phyloP scores from a whole-genome alignment of 2,113 vertebrate genomes.

The Mola mola region DNA sequence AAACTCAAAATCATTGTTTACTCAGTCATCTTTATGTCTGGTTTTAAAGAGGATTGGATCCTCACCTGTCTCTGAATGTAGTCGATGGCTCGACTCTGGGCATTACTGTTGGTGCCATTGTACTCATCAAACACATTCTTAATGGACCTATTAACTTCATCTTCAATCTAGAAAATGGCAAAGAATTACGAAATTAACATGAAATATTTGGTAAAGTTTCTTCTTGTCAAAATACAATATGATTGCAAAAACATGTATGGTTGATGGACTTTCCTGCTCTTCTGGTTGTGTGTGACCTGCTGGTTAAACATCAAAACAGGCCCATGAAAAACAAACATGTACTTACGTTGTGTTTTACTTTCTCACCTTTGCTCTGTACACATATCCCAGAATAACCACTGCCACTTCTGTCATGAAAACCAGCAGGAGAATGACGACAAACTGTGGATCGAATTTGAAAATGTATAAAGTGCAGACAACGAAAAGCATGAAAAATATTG shows the following conservation, averaged over 20 bases:
- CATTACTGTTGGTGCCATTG: constrained; percentile 92
- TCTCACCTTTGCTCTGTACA: constrained; percentile 96
- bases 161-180: constrained; percentile 86
- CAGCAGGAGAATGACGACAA: constrained; percentile 93
- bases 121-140: constrained; percentile 92
- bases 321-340: constrained; percentile 1
- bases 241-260: not conserved
- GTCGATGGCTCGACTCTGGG: constrained; percentile 95
- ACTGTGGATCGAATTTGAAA: constrained; percentile 81
- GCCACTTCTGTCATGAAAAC: constrained; percentile 95
- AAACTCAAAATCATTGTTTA: not conserved
- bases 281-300: not conserved
- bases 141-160: constrained; percentile 92
- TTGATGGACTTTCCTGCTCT: not conserved
- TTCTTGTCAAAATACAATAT: too few relatives aligned
- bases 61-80: constrained; percentile 96
- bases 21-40: too few relatives aligned
- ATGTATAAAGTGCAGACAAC: constrained; percentile 5
- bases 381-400: constrained; percentile 93
- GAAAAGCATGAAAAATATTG: not conserved
- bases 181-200: not conserved
- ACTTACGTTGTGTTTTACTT: not conserved
- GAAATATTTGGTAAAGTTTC: not conserved
- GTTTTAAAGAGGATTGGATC: constrained; percentile 28
- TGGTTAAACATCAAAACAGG: not conserved